Conservation (phyloP, 1,140 invertebrate species). For the Patella vulgata region DNA sequence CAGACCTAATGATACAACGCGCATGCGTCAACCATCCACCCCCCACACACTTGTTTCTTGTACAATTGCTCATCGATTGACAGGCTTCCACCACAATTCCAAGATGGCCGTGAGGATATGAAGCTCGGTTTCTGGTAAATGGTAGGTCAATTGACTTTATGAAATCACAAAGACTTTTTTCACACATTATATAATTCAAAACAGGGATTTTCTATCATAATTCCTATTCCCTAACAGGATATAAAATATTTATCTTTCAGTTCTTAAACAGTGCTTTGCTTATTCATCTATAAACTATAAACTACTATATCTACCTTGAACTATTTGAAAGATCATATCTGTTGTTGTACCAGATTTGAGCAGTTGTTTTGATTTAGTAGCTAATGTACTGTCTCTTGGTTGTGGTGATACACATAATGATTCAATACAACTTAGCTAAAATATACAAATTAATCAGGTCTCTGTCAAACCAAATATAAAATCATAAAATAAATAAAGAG, state of each 20-base stretch:
- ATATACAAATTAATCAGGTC: no score
- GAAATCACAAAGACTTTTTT: no score
- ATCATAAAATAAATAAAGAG: no score
- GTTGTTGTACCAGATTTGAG: slow-evolving; percentile 68
- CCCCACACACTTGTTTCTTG: not conserved
- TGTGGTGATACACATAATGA: slow-evolving; percentile 73
- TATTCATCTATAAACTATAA: no score
- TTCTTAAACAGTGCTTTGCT: no score
- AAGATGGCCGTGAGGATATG: not conserved
- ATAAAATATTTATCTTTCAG: no score
- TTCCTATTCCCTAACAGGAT: no score
- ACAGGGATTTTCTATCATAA: no score
- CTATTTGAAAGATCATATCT: slow-evolving; percentile 77
- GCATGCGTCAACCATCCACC: no score
- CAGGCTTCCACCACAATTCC: not conserved
- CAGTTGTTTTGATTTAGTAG: slow-evolving; percentile 70
- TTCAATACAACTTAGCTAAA: slow-evolving; percentile 73
- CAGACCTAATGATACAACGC: no score
- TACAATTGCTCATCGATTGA: not conserved
- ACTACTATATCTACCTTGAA: slow-evolving; percentile 65
- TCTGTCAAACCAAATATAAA: no score
- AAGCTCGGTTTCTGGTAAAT: not conserved
- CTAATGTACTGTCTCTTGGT: slow-evolving; percentile 71
- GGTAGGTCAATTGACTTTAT: not conserved
- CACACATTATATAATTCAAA: no score